Percentiles rank a stretch among this genome's conserved stretches.
Evolutionary conservation across 2,113 vertebrate genomes (phyloP).

Genomic region (Colistium nudipinnis): DNA sequence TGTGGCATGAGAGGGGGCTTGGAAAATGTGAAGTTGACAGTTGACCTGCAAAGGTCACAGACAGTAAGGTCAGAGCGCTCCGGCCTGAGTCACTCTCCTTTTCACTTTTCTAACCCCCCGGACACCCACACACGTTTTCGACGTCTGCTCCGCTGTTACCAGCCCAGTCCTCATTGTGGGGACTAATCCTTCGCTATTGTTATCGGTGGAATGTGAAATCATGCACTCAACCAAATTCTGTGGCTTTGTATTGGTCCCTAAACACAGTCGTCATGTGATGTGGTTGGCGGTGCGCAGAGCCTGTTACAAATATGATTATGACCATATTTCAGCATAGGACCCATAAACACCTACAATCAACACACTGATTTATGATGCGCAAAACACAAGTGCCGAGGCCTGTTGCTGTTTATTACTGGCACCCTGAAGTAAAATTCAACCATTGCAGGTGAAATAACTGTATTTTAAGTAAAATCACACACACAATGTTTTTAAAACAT

Average conservation of each 20-base stretch:
- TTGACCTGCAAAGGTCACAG: slow-evolving; percentile 8
- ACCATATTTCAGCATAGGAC: not conserved
- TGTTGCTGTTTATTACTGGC: too few relatives aligned
- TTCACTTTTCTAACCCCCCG: slow-evolving; percentile 40
- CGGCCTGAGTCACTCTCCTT: slow-evolving; percentile 33
- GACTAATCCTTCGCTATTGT: slow-evolving; percentile 69
- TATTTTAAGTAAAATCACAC: too few relatives aligned
- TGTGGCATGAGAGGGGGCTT: not conserved
- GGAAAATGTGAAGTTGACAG: slow-evolving; percentile 5
- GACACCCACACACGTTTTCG: slow-evolving; percentile 62
- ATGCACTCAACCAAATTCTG: slow-evolving; percentile 43
- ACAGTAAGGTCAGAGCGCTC: slow-evolving; percentile 9
- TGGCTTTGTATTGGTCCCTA: slow-evolving; percentile 38
- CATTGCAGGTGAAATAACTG: too few relatives aligned
- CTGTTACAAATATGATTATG: not conserved
- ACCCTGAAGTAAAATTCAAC: too few relatives aligned
- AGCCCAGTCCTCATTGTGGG: slow-evolving; percentile 61
- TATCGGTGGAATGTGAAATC: slow-evolving; percentile 72
- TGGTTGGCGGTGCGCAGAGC: not conserved
- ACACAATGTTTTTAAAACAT: too few relatives aligned
- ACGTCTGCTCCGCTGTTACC: slow-evolving; percentile 51
- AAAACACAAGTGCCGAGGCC: too few relatives aligned
- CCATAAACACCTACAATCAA: not conserved
- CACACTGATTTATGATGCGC: not conserved
- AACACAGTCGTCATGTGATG: slow-evolving; percentile 26